Conservation (phyloP, 2,113 vertebrate species). For the Poeciliopsis occidentalis region DNA sequence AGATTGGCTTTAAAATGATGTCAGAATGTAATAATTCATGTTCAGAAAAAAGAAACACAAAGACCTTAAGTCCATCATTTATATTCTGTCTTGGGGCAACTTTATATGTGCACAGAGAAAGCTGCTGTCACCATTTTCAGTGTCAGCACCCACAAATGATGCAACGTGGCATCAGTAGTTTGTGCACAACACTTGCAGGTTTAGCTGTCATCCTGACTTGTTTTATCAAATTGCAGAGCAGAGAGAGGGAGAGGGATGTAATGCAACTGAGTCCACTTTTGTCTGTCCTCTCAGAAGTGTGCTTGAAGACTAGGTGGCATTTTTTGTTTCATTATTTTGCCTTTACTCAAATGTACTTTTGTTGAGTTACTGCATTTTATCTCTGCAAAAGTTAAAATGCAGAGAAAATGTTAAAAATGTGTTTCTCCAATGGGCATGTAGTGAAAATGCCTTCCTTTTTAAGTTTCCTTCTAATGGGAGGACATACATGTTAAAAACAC, state of each 20-base stretch:
- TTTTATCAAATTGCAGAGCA: constrained; percentile 48
- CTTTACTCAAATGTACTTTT: neutral
- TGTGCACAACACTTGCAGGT: constrained; percentile 16
- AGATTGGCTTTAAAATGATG: neutral
- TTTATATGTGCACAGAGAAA: constrained; percentile 6
- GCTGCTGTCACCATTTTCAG: constrained; percentile 28
- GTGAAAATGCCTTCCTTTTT: neutral
- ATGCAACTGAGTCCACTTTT: constrained; percentile 29
- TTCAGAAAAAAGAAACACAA: neutral
- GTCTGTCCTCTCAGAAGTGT: neutral
- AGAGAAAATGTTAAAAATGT: neutral
- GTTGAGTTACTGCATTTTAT: neutral
- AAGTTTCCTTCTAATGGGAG: neutral
- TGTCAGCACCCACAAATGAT: constrained; percentile 31
- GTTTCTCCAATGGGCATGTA: neutral
- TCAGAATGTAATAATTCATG: constrained; percentile 8
- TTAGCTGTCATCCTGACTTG: constrained; percentile 46
- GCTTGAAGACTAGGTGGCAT: neutral
- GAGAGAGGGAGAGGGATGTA: constrained; percentile 13
- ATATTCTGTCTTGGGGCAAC: constrained; percentile 2
- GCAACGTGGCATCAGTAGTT: constrained; percentile 46
- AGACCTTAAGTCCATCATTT: constrained; percentile 2
- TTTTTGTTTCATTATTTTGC: neutral
- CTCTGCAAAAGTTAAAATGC: neutral
- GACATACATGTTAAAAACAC: neutral